Evolutionary conservation across 2,888 invertebrate species (phyloP).

Genomic region (Gisinianus flammeolus): DNA sequence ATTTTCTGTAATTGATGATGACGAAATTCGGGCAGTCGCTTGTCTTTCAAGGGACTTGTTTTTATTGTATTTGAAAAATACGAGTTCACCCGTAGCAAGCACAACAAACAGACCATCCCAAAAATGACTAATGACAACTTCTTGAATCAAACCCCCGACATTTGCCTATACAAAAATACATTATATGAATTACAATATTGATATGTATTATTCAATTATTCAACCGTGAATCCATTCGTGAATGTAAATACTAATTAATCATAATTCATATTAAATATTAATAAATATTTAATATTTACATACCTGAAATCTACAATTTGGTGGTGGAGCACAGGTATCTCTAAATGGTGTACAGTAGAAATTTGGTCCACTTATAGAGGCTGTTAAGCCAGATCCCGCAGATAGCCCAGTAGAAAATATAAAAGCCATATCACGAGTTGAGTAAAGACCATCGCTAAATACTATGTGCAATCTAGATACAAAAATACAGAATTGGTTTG

Average conservation of each 20-base stretch:
- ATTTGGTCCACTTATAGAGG: conserved; percentile 52
- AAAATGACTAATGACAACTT: conserved; percentile 50
- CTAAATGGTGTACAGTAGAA: conserved; percentile 54
- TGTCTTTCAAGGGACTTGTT: not conserved
- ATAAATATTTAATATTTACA: not conserved
- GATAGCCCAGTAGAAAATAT: conserved; percentile 47
- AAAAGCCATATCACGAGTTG: conserved; percentile 47
- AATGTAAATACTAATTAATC: conserved; percentile 1
- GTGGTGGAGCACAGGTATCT: conserved; percentile 57
- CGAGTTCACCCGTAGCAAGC: conserved; percentile 37
- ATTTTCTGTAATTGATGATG: not conserved
- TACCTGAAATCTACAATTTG: conserved; percentile 52
- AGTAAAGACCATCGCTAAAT: conserved; percentile 40
- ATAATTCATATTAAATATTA: not conserved
- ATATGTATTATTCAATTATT: no score
- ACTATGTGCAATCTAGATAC: conserved; percentile 49
- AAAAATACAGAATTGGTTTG: conserved; percentile 9
- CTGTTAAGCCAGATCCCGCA: conserved; percentile 50
- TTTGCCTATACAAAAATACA: not conserved
- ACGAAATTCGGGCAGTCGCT: not conserved
- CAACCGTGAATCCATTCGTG: no score
- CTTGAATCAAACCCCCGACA: conserved; percentile 21
- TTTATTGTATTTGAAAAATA: conserved; percentile 28
- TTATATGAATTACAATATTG: not conserved
- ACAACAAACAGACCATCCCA: conserved; percentile 51